Evolutionary conservation across 1,140 invertebrate species (phyloP), one percentile per base, ranked within the genome.

Genomic region (Drosophila grimshawi): DNA sequence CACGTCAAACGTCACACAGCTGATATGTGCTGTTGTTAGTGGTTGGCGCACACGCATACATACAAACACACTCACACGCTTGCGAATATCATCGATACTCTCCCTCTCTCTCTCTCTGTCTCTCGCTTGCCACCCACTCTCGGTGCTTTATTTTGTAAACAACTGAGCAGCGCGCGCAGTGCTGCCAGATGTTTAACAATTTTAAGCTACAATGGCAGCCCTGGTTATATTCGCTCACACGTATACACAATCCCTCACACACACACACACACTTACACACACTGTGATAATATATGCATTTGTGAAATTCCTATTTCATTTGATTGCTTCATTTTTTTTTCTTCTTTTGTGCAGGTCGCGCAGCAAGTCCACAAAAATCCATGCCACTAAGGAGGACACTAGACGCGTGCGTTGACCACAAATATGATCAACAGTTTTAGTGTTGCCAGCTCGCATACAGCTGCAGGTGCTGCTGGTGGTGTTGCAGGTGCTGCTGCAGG

Each of bases 81-180:
- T 62, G 59, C 73, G 32, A 64, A 76, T 65, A 76, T 71, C 66
- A 59, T 64, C 32, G 46, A 49, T 33, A 51, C 43, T 60, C 4
- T 43, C 59, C 30, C 60, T 59, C 66, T 75, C 61, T 55, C 52
- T 60, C 37, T 57, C 60, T 59, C 60, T 64, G 45, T 51, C 55
- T 35, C 30, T 29, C 53, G 27, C 60, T 63, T 53, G 39, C 61
- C 65, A 75, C 70, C 60, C 60, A 65, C 73, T 65, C 59, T 76
- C 46, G 53, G 33, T 63, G 49, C 46, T 80, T 73, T 81, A 86
- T 78, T 81, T 86, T 86, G 82, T 86, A 86, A 86, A 86, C 82
- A 86, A 86, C 82, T 80, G 62, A 78, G 67, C 67, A 67, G 46
- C 52, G 52, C 37, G 48, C 39, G 70, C 75, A 73, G 82, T 56